phyloP scores from a whole-genome alignment of 2,113 vertebrate genomes.

The Oreotrochilus melanogaster region DNA sequence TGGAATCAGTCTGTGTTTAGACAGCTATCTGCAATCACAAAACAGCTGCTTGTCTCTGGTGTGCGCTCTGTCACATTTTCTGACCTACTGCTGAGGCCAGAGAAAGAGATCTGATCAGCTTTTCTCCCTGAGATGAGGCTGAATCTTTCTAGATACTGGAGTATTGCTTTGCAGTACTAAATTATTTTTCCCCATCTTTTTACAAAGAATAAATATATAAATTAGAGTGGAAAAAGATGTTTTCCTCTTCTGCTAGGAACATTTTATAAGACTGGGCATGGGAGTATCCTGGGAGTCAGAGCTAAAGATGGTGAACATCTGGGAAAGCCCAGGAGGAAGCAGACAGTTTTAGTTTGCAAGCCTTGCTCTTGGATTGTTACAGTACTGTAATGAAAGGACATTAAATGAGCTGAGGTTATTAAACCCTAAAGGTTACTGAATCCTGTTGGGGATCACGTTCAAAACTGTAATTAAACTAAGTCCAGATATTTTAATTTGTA shows the following conservation, averaged over 20 bases:
- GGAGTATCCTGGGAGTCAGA: conserved; percentile 11
- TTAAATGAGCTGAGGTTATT: conserved; percentile 51
- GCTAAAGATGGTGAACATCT: conserved; percentile 38
- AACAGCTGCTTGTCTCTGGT: accelerated
- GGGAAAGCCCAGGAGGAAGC: conserved; percentile 12
- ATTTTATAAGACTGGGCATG: conserved; percentile 13
- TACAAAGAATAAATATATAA: not conserved
- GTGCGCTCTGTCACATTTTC: accelerated
- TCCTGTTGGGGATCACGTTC: conserved; percentile 11
- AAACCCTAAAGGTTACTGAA: conserved; percentile 42
- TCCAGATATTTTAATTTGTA: conserved; percentile 42
- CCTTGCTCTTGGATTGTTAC: not conserved
- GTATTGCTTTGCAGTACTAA: not conserved
- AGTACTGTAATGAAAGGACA: conserved; percentile 29
- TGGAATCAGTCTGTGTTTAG: not conserved
- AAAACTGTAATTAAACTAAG: conserved; percentile 50
- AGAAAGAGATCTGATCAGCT: not conserved
- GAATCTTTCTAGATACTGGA: not conserved
- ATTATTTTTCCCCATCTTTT: accelerated
- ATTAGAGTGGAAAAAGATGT: not conserved
- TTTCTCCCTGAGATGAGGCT: not conserved
- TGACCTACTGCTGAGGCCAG: not conserved
- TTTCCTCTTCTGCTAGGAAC: not conserved
- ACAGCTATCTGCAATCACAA: not conserved
- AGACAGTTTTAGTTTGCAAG: conserved; percentile 21